Percentiles rank a stretch among this genome's conserved stretches.
phyloP scores from a whole-genome alignment of 1,140 invertebrate genomes.

The Portunus trituberculatus region DNA sequence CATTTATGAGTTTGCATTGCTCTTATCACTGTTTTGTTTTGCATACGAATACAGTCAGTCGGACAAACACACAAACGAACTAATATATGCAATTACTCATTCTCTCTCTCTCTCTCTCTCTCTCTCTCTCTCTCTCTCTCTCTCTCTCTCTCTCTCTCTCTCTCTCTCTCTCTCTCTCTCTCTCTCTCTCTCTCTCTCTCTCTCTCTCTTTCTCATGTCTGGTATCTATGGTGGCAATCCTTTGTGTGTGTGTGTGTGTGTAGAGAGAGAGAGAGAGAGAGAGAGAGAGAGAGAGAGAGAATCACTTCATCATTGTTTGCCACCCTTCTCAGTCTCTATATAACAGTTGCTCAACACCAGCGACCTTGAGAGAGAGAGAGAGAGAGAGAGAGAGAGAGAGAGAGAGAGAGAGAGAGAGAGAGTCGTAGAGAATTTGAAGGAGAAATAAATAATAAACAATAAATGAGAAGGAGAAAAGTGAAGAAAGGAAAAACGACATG shows the following conservation, averaged over 20 bases:
- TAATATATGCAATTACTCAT: background rate
- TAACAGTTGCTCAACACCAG: background rate
- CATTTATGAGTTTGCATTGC: background rate
- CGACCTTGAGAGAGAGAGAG: constrained; percentile 32
- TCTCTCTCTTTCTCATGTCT: too few relatives aligned
- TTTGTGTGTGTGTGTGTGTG: background rate
- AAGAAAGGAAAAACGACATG: too few relatives aligned
- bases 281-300: constrained; percentile 47
- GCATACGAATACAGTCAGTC: constrained; percentile 22
- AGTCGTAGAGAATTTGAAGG: background rate
- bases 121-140: background rate
- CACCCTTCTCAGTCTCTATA: background rate
- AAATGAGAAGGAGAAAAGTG: too few relatives aligned
- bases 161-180: background rate
- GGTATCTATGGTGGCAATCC: too few relatives aligned
- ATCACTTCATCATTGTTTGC: background rate
- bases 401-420: constrained; percentile 20
- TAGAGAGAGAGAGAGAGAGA: constrained; percentile 44
- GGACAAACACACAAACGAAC: too few relatives aligned
- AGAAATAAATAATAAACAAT: background rate
- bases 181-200: too few relatives aligned
- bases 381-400: constrained; percentile 47
- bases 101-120: constrained; percentile 31
- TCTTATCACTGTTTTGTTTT: constrained; percentile 34
- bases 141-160: constrained; percentile 27